These are phyloP conservation scores for Pangasianodon gigas DNA, from an alignment of 2,113 vertebrate genomes.

Conservation along the genomic window DNA sequence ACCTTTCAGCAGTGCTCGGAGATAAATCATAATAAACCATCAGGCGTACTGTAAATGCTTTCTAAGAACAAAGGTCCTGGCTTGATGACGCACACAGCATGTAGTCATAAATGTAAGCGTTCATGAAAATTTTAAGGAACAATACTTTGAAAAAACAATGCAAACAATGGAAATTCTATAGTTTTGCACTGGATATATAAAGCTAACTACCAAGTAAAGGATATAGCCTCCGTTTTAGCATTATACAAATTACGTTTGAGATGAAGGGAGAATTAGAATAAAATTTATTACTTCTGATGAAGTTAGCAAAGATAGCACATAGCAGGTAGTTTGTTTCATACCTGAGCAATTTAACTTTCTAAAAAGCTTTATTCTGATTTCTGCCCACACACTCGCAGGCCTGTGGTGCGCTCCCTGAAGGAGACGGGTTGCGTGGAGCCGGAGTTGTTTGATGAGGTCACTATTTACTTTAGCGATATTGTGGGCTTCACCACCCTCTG, in stretches of 20 bases:
- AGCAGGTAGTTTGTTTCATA: neutral
- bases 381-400: constrained; percentile 68
- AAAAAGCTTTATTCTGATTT: neutral
- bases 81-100: neutral
- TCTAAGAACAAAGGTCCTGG: neutral
- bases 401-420: constrained; percentile 94
- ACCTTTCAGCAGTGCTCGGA: neutral
- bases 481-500: constrained; percentile 97
- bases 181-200: no score
- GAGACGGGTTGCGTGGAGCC: constrained; percentile 91
- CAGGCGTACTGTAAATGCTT: neutral
- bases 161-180: no score
- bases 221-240: neutral
- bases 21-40: neutral
- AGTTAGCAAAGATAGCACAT: neutral
- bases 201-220: neutral
- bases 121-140: neutral
- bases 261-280: neutral
- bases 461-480: constrained; percentile 97
- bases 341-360: neutral
- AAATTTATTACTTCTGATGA: neutral
- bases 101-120: neutral
- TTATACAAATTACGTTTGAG: neutral
- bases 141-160: neutral
- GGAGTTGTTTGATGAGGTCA: constrained; percentile 94